phyloP scores from a whole-genome alignment of 1,140 invertebrate genomes.

The Chrysoperla carnea region DNA sequence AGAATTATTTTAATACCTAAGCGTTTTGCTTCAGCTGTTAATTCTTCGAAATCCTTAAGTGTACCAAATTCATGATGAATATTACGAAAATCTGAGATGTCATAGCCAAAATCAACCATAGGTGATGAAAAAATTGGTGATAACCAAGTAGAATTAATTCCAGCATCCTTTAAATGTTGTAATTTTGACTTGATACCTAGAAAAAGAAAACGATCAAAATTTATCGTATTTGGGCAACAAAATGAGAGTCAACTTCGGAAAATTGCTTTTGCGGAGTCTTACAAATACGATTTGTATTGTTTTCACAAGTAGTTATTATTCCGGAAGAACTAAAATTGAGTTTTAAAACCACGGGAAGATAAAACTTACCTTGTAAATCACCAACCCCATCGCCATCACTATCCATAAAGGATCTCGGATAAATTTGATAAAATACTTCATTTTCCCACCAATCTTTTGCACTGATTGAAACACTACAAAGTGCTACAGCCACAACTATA shows the following conservation, averaged over 20 bases:
- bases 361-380: constrained; percentile 46
- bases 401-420: constrained; percentile 64
- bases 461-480: no score
- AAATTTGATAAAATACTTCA: constrained; percentile 58
- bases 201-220: no score
- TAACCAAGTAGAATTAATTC: constrained; percentile 42
- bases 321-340: no score
- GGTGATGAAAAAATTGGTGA: constrained; percentile 51
- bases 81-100: constrained; percentile 48
- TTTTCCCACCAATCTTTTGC: constrained; percentile 46
- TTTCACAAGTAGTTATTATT: no score
- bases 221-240: no score
- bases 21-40: constrained; percentile 34
- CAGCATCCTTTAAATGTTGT: constrained; percentile 35
- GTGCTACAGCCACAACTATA: no score
- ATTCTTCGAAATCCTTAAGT: constrained; percentile 43
- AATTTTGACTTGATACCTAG: constrained; percentile 41
- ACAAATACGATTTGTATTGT: no score
- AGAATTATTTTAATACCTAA: constrained; percentile 56
- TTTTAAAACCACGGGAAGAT: no score
- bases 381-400: constrained; percentile 58
- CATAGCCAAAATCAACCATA: constrained; percentile 50
- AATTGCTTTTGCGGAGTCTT: no score
- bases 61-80: constrained; percentile 50
- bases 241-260: no score